Conservation (phyloP, 2,888 invertebrate genomes). For the Rhabditophanes sp. region DNA sequence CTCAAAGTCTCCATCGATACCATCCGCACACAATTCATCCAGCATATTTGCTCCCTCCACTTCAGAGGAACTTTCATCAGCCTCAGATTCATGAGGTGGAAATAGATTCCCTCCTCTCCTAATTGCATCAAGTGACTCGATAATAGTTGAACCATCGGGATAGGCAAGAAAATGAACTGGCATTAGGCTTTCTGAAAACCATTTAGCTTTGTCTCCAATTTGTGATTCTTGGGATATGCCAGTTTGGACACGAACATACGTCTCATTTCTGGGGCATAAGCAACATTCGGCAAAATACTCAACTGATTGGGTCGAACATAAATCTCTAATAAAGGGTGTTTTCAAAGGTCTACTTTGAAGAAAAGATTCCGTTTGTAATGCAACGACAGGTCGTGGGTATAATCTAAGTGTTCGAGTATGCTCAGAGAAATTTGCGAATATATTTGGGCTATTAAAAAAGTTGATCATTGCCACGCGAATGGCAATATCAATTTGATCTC, state of each 20-base stretch:
- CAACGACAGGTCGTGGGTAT: slow-evolving; percentile 93
- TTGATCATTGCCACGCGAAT: slow-evolving; percentile 93
- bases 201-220: slow-evolving; percentile 92
- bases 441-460: slow-evolving; percentile 92
- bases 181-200: slow-evolving; percentile 76
- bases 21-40: slow-evolving; percentile 64
- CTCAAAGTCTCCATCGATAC: no score
- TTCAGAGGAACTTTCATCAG: no score
- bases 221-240: slow-evolving; percentile 79
- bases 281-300: slow-evolving; percentile 98
- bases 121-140: slow-evolving; percentile 15
- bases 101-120: no score
- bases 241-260: slow-evolving; percentile 88
- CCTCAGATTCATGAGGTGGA: no score
- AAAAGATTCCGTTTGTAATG: slow-evolving; percentile 72
- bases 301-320: slow-evolving; percentile 68
- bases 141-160: slow-evolving; percentile 30
- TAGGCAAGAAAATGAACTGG: slow-evolving; percentile 57
- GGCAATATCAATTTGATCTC: slow-evolving; percentile 93
- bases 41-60: no score
- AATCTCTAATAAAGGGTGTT: slow-evolving; percentile 71
- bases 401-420: slow-evolving; percentile 86
- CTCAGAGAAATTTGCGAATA: slow-evolving; percentile 88
- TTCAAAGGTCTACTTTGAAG: slow-evolving; percentile 75
- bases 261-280: slow-evolving; percentile 86